A percentile compares a stretch with the other conserved stretches of the same genome.
phyloP scores from a whole-genome alignment of 2,113 vertebrate genomes.

The Ibidorhyncha struthersii region DNA sequence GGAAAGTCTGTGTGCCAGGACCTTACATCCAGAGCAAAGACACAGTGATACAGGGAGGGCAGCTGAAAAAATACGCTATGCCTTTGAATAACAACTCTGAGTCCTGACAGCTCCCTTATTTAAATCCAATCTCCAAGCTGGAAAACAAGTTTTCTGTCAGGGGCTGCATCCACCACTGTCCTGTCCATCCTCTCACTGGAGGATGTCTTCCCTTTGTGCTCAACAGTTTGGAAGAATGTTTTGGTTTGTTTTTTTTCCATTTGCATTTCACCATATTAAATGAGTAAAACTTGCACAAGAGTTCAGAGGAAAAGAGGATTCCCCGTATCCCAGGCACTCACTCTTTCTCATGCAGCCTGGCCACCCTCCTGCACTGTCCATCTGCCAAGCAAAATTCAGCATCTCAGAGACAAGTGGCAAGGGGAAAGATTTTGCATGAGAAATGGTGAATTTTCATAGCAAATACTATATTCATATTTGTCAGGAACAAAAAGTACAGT shows the following conservation, averaged over 20 bases:
- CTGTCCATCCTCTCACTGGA: neutral
- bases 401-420: neutral
- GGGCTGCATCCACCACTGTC: neutral
- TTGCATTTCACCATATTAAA: neutral
- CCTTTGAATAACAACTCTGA: neutral
- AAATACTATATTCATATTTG: neutral
- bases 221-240: neutral
- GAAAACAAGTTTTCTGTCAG: neutral
- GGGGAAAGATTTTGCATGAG: neutral
- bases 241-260: neutral
- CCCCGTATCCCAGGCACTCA: neutral
- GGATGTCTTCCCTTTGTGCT: neutral
- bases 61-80: neutral
- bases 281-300: neutral
- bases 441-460: neutral
- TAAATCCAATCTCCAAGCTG: neutral
- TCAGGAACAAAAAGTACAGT: conserved; percentile 20
- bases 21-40: neutral
- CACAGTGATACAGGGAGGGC: neutral
- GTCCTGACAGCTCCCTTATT: neutral
- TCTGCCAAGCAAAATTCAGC: conserved; percentile 20
- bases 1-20: neutral
- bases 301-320: neutral
- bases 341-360: neutral
- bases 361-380: neutral